These are phyloP conservation scores for Perognathus longimembris DNA, from an alignment of 2,113 vertebrate species.

Conservation along the genomic window DNA sequence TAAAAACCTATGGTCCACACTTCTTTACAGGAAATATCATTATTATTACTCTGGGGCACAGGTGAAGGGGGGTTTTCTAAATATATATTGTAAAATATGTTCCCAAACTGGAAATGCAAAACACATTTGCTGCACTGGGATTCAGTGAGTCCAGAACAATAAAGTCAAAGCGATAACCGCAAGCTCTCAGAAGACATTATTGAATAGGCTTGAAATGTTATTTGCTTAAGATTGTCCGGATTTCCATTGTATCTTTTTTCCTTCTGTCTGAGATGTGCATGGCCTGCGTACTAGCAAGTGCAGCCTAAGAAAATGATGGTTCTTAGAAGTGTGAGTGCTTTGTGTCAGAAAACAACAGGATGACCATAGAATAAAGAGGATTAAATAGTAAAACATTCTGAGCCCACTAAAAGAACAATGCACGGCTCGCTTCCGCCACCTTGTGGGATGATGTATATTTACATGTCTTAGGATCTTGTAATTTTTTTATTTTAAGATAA, in stretches of 20 bases:
- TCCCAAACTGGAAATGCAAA: constrained; percentile 46
- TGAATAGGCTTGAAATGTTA: constrained; percentile 34
- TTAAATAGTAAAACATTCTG: background rate
- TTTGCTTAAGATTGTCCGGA: constrained; percentile 58
- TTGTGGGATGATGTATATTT: constrained; percentile 50
- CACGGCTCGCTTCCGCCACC: constrained; percentile 66
- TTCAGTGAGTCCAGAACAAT: constrained; percentile 57
- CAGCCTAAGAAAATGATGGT: constrained; percentile 47
- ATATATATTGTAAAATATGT: constrained; percentile 26
- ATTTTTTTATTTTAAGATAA: background rate
- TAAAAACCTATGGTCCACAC: background rate
- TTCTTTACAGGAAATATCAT: background rate
- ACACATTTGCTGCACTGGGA: background rate
- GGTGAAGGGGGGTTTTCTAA: constrained; percentile 22
- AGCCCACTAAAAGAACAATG: background rate
- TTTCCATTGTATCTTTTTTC: constrained; percentile 35
- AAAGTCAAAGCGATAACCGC: constrained; percentile 30
- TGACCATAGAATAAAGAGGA: constrained; percentile 33
- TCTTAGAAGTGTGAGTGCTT: constrained; percentile 64
- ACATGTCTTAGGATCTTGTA: background rate
- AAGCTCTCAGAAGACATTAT: constrained; percentile 11
- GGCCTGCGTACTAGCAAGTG: constrained; percentile 33
- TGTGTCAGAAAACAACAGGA: constrained; percentile 16
- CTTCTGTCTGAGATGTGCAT: background rate
- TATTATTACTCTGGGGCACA: background rate